These are phyloP conservation scores for Trididemnum nubilum DNA, from an alignment of 23 tunicate species.

Conservation along the genomic window DNA sequence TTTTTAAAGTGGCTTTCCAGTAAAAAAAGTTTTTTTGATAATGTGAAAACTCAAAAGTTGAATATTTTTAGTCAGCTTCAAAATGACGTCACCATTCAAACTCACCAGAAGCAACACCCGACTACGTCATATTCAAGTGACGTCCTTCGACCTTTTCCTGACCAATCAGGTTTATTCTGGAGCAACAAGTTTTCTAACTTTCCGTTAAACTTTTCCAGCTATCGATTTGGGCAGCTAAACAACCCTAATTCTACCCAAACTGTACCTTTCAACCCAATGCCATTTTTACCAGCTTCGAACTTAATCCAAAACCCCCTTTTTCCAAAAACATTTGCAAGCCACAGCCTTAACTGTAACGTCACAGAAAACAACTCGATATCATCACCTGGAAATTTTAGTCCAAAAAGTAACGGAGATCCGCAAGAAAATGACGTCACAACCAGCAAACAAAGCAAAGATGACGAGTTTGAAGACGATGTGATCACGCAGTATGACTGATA, in stretches of 20 bases:
- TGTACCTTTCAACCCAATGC: neutral
- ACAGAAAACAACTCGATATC: constrained; percentile 3
- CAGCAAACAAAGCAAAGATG: constrained; percentile 2
- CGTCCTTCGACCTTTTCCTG: constrained; percentile 33
- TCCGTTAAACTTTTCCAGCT: constrained; percentile 27
- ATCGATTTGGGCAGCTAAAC: neutral
- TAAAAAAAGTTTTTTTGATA: constrained; percentile 4
- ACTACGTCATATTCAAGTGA: constrained; percentile 27
- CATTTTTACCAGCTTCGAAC: neutral
- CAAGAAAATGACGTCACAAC: constrained; percentile 2
- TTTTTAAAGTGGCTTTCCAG: neutral
- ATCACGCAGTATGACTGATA: neutral
- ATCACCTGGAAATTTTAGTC: neutral
- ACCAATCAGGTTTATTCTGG: constrained; percentile 31
- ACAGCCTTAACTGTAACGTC: neutral
- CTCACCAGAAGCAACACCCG: constrained; percentile 15
- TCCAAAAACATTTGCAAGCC: neutral
- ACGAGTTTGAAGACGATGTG: neutral
- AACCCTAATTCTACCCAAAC: neutral
- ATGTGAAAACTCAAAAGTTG: neutral
- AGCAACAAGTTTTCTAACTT: constrained; percentile 41
- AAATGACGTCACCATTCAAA: constrained; percentile 20
- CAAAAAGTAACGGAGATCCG: neutral
- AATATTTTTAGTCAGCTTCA: constrained; percentile 30
- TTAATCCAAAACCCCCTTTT: too few species aligned